Evolutionary conservation across 2,113 vertebrate species (phyloP).

Genomic region (Lepisosteus oculatus): DNA sequence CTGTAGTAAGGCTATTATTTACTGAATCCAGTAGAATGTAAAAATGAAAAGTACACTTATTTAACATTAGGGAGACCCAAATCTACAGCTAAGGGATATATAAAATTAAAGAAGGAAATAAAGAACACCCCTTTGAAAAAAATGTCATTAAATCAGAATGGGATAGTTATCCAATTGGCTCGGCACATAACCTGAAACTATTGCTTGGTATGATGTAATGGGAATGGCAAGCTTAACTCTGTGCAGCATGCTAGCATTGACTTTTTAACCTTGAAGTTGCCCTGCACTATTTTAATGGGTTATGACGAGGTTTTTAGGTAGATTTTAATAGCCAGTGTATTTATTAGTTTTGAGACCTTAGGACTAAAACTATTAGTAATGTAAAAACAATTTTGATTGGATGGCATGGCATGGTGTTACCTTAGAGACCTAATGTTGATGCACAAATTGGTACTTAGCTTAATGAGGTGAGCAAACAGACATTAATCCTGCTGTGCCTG

Average conservation of each 20-base stretch:
- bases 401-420: constrained; percentile 23
- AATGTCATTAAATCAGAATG: constrained; percentile 41
- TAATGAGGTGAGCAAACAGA: constrained; percentile 43
- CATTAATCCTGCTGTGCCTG: constrained; percentile 37
- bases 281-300: constrained; percentile 23
- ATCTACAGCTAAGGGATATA: constrained; percentile 48
- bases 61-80: constrained; percentile 51
- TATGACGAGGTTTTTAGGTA: constrained; percentile 9
- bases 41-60: constrained; percentile 43
- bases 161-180: constrained; percentile 42
- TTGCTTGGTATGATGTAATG: constrained; percentile 48
- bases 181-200: constrained; percentile 39
- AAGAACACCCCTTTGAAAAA: constrained; percentile 50
- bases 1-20: constrained; percentile 21
- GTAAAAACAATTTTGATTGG: constrained; percentile 37
- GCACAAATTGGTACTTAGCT: constrained; percentile 38
- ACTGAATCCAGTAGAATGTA: neutral
- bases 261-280: constrained; percentile 34
- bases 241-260: constrained; percentile 26
- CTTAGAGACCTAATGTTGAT: constrained; percentile 19
- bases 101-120: constrained; percentile 57
- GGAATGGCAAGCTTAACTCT: constrained; percentile 24
- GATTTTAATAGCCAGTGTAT: constrained; percentile 43
- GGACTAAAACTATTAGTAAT: constrained; percentile 26
- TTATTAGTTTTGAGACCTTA: constrained; percentile 36